Evolutionary conservation across 1,140 invertebrate species (phyloP), one percentile per base, ranked within the genome.

Genomic region (Sarcophaga peregrina): DNA sequence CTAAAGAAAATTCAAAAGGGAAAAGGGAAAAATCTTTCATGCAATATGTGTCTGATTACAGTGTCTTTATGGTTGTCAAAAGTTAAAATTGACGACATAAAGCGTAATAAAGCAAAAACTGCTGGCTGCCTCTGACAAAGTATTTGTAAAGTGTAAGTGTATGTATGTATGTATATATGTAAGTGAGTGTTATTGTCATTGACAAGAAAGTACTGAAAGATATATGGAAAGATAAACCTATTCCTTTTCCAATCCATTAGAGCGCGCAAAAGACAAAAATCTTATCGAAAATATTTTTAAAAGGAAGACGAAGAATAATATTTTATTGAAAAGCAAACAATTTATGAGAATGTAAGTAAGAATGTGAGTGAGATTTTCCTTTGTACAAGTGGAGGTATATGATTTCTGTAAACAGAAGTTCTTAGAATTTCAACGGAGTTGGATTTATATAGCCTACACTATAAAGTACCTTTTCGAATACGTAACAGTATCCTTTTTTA

Each of bases 161-260:
- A 37, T 37, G 25, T 37, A 37, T 37, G 25, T 37, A 37, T 37
- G 25, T 37, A 37, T 37, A 4, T 37, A 37, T 37, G 25, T 37
- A 37, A 37, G 25, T 37, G 25, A 37, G 25, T 37, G 25, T 37
- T 4, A 37, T 37, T 78, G 75, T 78, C 75, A 78, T 78, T 78
- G 47, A 50, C 75, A 78, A 78, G 5, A 78, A 78, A 13, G 47
- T 52, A 50, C n/a, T 52, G 47, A 78, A 50, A 78, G 75, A 78
- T 78, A 78, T 72, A 72, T 72, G 25, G 4, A 72, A 72, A 78
- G 75, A 78, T 78, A 78, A 78, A 78, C 50, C 75, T 78, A 78
- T 78, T 78, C n/a, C n/a, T 78, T 78, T 78, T 78, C 75, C 75
- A 78, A 78, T 78, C 47, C 75, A 78, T 78, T 78, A 78, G 75